Evolutionary conservation across 2,797 vertebrate genomes (phyloP), one percentile per base, ranked within the genome.

Genomic region (Ptychadena robeensis): DNA sequence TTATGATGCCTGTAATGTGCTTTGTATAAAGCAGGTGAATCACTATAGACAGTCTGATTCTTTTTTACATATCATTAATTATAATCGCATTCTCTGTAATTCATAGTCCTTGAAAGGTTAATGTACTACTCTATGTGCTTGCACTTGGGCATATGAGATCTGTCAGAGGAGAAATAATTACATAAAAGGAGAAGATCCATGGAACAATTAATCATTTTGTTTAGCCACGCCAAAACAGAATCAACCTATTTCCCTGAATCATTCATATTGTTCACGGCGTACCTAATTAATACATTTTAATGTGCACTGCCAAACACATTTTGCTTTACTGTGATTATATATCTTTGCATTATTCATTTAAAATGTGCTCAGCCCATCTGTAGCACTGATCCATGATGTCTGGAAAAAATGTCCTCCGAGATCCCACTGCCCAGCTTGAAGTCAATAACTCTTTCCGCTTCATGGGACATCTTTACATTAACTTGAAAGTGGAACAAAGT

Each of bases 401-500:
- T 78, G 73, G 31, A 73, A 22, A 79, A 63, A 83, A 81, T 59
- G 57, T 74, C 32, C 44, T 44, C 27, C 3, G 32, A 67, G 65
- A 66, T 57, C 3, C 48, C 15, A 25, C 70, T 69, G 25, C 11
- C 35, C 77, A 59, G 69, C 70, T 32, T 68, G 37, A 73, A 79
- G 82, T 63, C 71, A 74, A 70, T 84, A 80, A 48, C 65, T 32
- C 30, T 70, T 34, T 44, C 22, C 70, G 28, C 76, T 81, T 80
- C 76, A 81, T 65, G 72, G 28, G 44, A 37, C 27, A 27, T 37
- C 32, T 84, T 10, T 84, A 64, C 65, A 38, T 14, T 32, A 22
- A 83, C 69, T 63, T 82, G 27, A 84, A 73, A 73, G 63, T 9
- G 44, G 70, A 80, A 80, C 82, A 84, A 84, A 84, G 82, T 84